Evolutionary conservation across 1,140 invertebrate genomes (phyloP), one percentile per base, ranked within the genome.

Genomic region (Drosophila sproati): DNA sequence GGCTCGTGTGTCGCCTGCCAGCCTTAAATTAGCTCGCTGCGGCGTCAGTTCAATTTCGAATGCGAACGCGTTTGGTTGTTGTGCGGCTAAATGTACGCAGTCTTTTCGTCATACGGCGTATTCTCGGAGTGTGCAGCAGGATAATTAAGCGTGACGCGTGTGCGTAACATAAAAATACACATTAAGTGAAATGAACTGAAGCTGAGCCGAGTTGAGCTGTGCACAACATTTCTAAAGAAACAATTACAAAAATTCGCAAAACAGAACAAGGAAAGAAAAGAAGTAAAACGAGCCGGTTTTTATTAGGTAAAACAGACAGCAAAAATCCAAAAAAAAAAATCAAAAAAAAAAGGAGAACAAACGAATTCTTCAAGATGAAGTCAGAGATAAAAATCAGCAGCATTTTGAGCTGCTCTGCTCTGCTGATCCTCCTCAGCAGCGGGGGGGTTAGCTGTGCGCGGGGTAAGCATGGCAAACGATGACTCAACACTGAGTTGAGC

Each of bases 141-240:
- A 82, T 82, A 87, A 87, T 87, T 88, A 88, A 87, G 82, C 83
- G 82, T 87, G 82, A 87, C 82, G 82, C 82, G 82, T 87, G 82
- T 87, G 82, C 82, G 82, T 87, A 87, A 79, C 82, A 87, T 87
- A 79, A 87, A 86, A 87, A 87, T 87, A 82, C 82, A 63, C 83
- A 87, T 88, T 80, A 85, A 82, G 55, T 69, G 57, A 77, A 82
- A 77, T 80, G 62, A 77, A 70, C 61, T 81, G 63, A 81, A 68
- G 56, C 74, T 73, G 68, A 34, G 63, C 34, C 37, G 31, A 68
- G 56, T 70, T 73, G 68, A 34, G 63, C 34, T 48, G 31, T 41
- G 29, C 29, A 43, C 20, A 20, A 20, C 20, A 20, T 20, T 20
- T 20, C 20, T 20, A 64, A 48, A 67, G 29, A 43, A 47, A 32